phyloP scores from a whole-genome alignment of 1,140 invertebrate genomes.

The Diorhabda sublineata region DNA sequence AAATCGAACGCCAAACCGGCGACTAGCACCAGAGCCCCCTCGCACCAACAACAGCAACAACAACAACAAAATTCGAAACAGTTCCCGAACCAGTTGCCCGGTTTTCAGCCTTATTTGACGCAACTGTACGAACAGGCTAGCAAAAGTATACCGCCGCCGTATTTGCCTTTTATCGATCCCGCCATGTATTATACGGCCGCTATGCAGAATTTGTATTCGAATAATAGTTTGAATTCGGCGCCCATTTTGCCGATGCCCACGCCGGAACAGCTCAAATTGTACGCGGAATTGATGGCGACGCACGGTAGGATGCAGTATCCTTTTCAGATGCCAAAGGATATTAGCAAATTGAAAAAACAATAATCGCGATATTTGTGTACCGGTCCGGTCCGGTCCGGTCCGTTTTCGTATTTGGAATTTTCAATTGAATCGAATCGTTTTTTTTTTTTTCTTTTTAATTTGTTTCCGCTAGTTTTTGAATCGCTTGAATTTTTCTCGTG shows the following conservation, averaged over 20 bases:
- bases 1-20: slow-evolving; percentile 7
- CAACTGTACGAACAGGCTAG: slow-evolving; percentile 29
- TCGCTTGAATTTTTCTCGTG: too few species aligned
- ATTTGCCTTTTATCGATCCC: slow-evolving; percentile 40
- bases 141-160: slow-evolving; percentile 29
- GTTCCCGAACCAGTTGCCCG: slow-evolving; percentile 17
- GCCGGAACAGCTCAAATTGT: slow-evolving; percentile 48
- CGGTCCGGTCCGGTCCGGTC: too few species aligned
- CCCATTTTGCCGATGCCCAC: slow-evolving; percentile 37
- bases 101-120: slow-evolving; percentile 22
- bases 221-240: slow-evolving; percentile 14
- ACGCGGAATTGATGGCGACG: slow-evolving; percentile 45
- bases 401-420: too few species aligned
- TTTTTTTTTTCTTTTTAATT: too few species aligned
- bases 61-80: slow-evolving; percentile 6
- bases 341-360: slow-evolving; percentile 22
- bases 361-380: not conserved
- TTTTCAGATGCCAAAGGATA: slow-evolving; percentile 30
- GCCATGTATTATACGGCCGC: slow-evolving; percentile 43
- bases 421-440: too few species aligned
- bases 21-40: not conserved
- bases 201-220: slow-evolving; percentile 36
- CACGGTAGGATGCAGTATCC: slow-evolving; percentile 32
- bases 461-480: too few species aligned
- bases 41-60: slow-evolving; percentile 11